Evolutionary conservation across 2,113 vertebrate genomes (phyloP).

Genomic region (Emydocephalus ijimae): DNA sequence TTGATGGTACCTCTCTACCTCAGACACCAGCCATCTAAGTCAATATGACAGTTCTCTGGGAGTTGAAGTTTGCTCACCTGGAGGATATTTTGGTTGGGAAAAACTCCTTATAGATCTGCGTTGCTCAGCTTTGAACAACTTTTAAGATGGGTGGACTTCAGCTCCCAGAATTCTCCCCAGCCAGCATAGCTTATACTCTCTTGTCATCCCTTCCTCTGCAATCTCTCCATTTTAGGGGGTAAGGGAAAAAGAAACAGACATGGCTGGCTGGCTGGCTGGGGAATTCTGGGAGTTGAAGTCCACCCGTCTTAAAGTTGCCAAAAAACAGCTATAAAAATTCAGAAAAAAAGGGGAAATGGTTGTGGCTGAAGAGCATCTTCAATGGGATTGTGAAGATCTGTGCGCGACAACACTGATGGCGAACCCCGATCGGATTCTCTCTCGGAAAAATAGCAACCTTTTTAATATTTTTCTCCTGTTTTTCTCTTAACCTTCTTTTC

Average conservation of each 20-base stretch:
- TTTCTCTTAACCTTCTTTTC: conserved; percentile 57
- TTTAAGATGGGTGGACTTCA: too few relatives aligned
- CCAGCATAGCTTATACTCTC: too few relatives aligned
- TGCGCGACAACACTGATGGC: not conserved
- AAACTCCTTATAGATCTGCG: not conserved
- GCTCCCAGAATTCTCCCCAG: too few relatives aligned
- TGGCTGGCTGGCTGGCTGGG: too few relatives aligned
- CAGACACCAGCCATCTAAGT: not conserved
- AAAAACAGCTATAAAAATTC: not conserved
- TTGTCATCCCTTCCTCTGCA: too few relatives aligned
- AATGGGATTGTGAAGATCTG: not conserved
- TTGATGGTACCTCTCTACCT: not conserved
- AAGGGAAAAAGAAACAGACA: too few relatives aligned
- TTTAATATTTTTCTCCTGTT: conserved; percentile 49
- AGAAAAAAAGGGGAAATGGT: not conserved
- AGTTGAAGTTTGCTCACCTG: not conserved
- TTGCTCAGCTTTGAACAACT: too few relatives aligned
- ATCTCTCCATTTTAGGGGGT: too few relatives aligned
- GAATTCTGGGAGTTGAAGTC: too few relatives aligned
- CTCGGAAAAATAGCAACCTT: conserved; percentile 45
- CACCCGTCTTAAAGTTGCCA: too few relatives aligned
- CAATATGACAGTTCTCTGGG: not conserved
- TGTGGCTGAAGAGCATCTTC: not conserved
- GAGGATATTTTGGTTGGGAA: not conserved
- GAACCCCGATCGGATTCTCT: not conserved